Evolutionary conservation across 2,888 invertebrate genomes (phyloP), one percentile per base, ranked within the genome.

Genomic region (Ctena decussata): DNA sequence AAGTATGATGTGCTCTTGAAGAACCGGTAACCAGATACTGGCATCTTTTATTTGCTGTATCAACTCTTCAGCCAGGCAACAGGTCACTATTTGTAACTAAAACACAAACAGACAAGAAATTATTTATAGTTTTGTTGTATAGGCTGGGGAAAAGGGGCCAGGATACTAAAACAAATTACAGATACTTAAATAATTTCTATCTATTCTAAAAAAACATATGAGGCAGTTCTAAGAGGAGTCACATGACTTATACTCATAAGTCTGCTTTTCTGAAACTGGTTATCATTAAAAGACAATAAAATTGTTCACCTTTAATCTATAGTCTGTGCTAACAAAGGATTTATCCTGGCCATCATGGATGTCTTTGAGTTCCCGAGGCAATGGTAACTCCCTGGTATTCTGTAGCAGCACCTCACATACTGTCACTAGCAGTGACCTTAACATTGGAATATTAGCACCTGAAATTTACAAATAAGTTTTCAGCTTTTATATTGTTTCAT

Each of bases 61-160:
- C 21, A 94, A 78, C 80, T 95, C 94, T 75, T 93, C 92, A 82
- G 95, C 75, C 37, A 94, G 85, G 76, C 93, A 92, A 46, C 94
- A 91, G 12, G 89, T 84, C 18, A 92, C 88, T 18, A 92, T 91
- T 90, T 94, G 94, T 65, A 94, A 91, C 94, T 95, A 85, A 0
- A 77, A 82, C n/a, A n/a, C n/a, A n/a, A n/a, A n/a, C n/a, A n/a
- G n/a, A n/a, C n/a, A n/a, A n/a, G n/a, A n/a, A n/a, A n/a, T n/a
- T n/a, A n/a, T n/a, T n/a, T n/a, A n/a, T n/a, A n/a, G n/a, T n/a
- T n/a, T n/a, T n/a, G n/a, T n/a, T n/a, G n/a, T n/a, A n/a, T n/a
- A n/a, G n/a, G n/a, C n/a, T n/a, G n/a, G n/a, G n/a, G n/a, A n/a
- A n/a, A n/a, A n/a, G n/a, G n/a, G n/a, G n/a, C n/a, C n/a, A n/a